Base-by-base conservation (phyloP, 2,797 vertebrate species). In the Pipistrellus pipistrellus region DNA sequence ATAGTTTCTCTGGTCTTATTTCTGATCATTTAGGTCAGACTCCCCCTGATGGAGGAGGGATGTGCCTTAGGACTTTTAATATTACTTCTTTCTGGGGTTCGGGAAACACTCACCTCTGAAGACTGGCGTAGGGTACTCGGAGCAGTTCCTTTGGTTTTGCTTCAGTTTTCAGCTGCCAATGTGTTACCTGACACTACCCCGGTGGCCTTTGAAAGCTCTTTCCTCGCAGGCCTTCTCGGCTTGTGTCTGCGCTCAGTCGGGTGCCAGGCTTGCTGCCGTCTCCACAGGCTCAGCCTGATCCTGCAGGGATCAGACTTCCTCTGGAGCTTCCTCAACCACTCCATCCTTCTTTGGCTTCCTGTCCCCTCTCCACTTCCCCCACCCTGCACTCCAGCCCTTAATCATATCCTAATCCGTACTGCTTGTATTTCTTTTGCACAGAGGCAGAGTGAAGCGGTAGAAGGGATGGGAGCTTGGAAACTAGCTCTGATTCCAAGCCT, bases 81-180 rank as follows among this genome's bases (percentile, higher is more conserved):
- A 57, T 72, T 85, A 48, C 44, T 92, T 82, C 76, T 53, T 88
- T 41, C 73, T 35, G 27, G 46, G 73, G 88, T 73, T 55, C 6
- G 17, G 57, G 73, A 69, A 93, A 38, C n/a, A 38, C 25, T 87
- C 44, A 15, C 38, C 78, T 68, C 21, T 44, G 32, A 85, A 41
- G 44, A 57, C 41, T 89, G 41, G 13, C 14, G 68, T 73, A 44
- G n/a, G 17, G 6, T 41, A 27, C 13, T 66, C 41, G 44, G 38
- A 77, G n/a, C 62, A 57, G 27, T 72, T 83, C 62, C 86, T 83
- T 73, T 44, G 72, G 32, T 80, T 83, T 90, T 84, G 78, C 91
- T 83, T 83, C 32, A 25, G 25, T 85, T 91, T 72, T 27, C 73
- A 81, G 68, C 53, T 12, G 55, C 75, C 21, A 66, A 25, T 80